Base-by-base conservation (phyloP, 2,113 vertebrate species). In the Callocephalon fimbriatum region DNA sequence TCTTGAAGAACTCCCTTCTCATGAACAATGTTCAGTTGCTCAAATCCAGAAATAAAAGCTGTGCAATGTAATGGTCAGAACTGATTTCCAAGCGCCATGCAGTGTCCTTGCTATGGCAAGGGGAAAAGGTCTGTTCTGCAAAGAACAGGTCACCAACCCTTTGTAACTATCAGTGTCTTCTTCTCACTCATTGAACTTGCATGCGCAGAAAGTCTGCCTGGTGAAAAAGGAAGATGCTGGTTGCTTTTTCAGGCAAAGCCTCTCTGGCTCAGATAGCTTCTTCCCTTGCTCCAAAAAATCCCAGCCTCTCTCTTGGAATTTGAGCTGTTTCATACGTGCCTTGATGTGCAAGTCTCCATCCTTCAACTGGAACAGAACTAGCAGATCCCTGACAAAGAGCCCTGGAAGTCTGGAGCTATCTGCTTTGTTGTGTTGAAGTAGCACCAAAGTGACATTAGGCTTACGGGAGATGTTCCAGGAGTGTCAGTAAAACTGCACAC, bases 21-120 rank as follows among this genome's bases (percentile, higher is more conserved):
- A 6, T 37, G 18, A 27, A 35, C 84, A 84, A 63, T 54, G 20
- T 56, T 71, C 40, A 13, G 62, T 42, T 56, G 53, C 44, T 58
- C 37, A 61, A 53, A 74, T 23, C 35, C 61, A 65, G 48, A 86
- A 90, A 93, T 80, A 88, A 96, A 95, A 92, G 31, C 70, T 4
- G n/a, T 80, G 70, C 70, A 63, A 35, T 45, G 72, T 61, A 56
- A 10, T 29, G 50, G 61, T 76, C 62, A 44, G 82, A 90, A 26
- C 14, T 8, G 29, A 59, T 61, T 78, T 44, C 42, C 62, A 23
- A 32, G 63, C 9, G 27, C 66, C 47, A 4, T 21, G 35, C 65
- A 26, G 80, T 6, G 38, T 61, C 63, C 61, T 63, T 44, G 37
- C 47, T 73, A 1, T 9, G 51, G 71, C 78, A 79, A 86, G 58